Base-by-base conservation (phyloP, 1,140 invertebrate genomes). In the Hyposmocoma kahamanoa region DNA sequence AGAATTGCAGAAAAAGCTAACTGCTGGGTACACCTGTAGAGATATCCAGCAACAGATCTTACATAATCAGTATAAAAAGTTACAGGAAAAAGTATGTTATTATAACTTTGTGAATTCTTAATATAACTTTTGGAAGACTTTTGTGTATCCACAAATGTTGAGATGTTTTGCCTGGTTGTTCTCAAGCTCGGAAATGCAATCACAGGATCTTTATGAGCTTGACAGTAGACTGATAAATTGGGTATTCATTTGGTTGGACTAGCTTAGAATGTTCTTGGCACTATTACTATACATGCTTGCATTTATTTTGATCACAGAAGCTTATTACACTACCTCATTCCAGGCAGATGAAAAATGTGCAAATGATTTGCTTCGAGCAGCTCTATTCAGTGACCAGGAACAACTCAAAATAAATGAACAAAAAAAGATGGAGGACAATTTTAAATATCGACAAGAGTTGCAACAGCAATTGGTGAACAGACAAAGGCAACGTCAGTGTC, bases 1-100 rank as follows among this genome's bases (percentile, higher is more conserved):
- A 10, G 52, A 62, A n/a, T 43, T 84, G 34, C 38, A 51, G 1
- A 65, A 52, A 39, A 79, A 76, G 24, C 50, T 84, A 8, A 67
- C 78, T 34, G 73, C 73, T 4, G 79, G 73, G 0, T 84, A 84
- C 53, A 72, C 81, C 0, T 74, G 75, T 47, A 56, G 71, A 22
- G 81, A 84, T 50, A 22, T 75, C 2, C 53, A 72, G 34, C 72
- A 78, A 28, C 81, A 84, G 46, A 84, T 84, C 18, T 36, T 73
- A n/a, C 55, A 78, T 36, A 84, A 84, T 60, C 50, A 84, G 39
- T 83, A 83, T 43, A 79, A 51, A 21, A 67, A 46, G 18, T 18
- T 78, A 22, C 79, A 83, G 30, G 72, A 73, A 22, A 75, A 83
- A 64, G 81, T 81, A 54, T 52, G 13, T 47, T 53, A 26, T 11